A percentile compares a stretch with the other conserved stretches of the same genome.
These are phyloP conservation scores for Cottus gobio DNA, from an alignment of 2,113 vertebrate species.

Conservation along the genomic window DNA sequence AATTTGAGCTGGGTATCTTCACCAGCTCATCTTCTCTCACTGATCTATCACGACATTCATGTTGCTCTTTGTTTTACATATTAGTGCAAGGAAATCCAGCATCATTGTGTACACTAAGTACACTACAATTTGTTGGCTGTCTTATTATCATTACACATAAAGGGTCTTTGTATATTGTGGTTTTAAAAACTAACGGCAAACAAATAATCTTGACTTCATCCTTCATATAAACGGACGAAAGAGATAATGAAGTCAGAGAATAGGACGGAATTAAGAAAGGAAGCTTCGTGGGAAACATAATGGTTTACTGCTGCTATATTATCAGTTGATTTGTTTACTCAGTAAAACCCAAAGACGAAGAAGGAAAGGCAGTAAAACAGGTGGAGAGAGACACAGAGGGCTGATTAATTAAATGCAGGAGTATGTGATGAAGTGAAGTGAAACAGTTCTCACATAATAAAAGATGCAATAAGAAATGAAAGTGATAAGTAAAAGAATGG, in stretches of 20 bases:
- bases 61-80: background rate
- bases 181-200: constrained; percentile 26
- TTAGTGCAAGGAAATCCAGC: background rate
- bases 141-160: background rate
- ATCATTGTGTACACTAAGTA: background rate
- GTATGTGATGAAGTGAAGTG: background rate
- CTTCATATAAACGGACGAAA: constrained; percentile 6
- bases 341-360: constrained; percentile 7
- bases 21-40: background rate
- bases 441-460: background rate
- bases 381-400: background rate
- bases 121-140: background rate
- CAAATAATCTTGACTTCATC: constrained; percentile 33
- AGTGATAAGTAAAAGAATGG: background rate
- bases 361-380: background rate
- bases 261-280: background rate
- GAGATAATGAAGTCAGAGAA: background rate
- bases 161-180: background rate
- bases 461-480: background rate
- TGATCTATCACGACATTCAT: background rate
- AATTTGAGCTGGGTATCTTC: background rate
- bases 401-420: background rate
- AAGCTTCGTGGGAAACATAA: background rate
- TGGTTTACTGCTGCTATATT: constrained; percentile 14
- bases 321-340: background rate